These are phyloP conservation scores for Machimus rusticus DNA, from an alignment of 2,888 invertebrate genomes.

Conservation along the genomic window DNA sequence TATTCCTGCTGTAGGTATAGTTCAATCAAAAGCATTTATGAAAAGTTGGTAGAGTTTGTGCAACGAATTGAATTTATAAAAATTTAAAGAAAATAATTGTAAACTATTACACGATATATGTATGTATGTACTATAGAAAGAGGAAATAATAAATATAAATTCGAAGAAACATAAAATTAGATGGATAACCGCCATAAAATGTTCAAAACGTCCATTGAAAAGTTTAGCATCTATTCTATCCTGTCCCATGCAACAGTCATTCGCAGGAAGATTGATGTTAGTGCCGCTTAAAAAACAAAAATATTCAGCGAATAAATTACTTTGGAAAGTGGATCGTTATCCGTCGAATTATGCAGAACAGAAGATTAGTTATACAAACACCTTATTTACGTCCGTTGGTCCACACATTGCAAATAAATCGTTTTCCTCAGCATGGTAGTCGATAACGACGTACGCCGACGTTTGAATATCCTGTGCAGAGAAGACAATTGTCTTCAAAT, in stretches of 20 bases:
- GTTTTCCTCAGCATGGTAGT: neutral
- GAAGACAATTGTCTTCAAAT: neutral
- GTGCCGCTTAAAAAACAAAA: neutral
- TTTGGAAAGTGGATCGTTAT: neutral
- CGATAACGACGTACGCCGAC: neutral
- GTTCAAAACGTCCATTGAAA: neutral
- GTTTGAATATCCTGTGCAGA: neutral
- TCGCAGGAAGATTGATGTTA: neutral
- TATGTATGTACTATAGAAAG: too few species aligned
- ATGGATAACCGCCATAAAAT: neutral
- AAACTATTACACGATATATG: too few species aligned
- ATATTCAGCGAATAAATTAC: neutral
- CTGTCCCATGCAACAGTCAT: neutral
- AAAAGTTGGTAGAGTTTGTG: too few species aligned
- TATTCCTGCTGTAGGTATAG: too few species aligned
- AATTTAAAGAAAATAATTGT: too few species aligned
- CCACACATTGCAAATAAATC: neutral
- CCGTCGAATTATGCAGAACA: neutral
- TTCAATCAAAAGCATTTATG: too few species aligned
- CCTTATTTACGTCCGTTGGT: neutral
- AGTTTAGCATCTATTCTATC: neutral
- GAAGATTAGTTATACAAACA: neutral
- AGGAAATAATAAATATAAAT: too few species aligned
- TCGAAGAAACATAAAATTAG: neutral
- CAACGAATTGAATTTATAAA: too few species aligned